These are phyloP conservation scores for Narcine bancroftii DNA, from an alignment of 2,113 vertebrate genomes.

Conservation along the genomic window DNA sequence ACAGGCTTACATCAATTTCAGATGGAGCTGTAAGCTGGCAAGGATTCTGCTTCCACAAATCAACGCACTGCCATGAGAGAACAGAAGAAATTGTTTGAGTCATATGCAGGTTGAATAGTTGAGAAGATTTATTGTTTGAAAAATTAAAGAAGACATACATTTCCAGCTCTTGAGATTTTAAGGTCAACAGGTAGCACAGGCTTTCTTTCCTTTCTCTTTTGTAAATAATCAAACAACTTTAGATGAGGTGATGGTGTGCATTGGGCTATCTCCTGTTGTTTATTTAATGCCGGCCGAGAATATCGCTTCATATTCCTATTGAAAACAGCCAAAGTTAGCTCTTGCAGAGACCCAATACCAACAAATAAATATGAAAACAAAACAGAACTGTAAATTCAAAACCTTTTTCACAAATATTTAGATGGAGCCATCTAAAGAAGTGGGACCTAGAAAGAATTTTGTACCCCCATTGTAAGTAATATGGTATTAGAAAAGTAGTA, in stretches of 20 bases:
- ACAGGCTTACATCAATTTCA: slow-evolving; percentile 88
- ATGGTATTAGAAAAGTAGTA: neutral
- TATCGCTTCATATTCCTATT: slow-evolving; percentile 85
- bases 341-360: neutral
- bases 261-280: slow-evolving; percentile 84
- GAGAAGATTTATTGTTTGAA: neutral
- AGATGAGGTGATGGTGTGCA: slow-evolving; percentile 80
- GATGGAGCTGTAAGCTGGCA: slow-evolving; percentile 79
- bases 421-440: neutral
- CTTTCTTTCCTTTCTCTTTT: slow-evolving; percentile 88
- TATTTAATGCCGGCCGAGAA: slow-evolving; percentile 81
- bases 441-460: neutral
- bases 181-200: slow-evolving; percentile 80
- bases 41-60: slow-evolving; percentile 90
- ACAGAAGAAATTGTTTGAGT: neutral
- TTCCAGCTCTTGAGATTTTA: slow-evolving; percentile 95
- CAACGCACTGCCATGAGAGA: slow-evolving; percentile 71
- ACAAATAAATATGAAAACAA: neutral
- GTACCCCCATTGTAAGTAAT: neutral
- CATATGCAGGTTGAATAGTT: neutral
- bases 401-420: neutral
- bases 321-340: slow-evolving; percentile 40
- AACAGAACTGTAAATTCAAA: neutral
- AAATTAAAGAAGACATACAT: slow-evolving; percentile 59
- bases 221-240: slow-evolving; percentile 84